Evolutionary conservation across 2,113 vertebrate species (phyloP), one percentile per base, ranked within the genome.

Genomic region (Pseudopodoces humilis): DNA sequence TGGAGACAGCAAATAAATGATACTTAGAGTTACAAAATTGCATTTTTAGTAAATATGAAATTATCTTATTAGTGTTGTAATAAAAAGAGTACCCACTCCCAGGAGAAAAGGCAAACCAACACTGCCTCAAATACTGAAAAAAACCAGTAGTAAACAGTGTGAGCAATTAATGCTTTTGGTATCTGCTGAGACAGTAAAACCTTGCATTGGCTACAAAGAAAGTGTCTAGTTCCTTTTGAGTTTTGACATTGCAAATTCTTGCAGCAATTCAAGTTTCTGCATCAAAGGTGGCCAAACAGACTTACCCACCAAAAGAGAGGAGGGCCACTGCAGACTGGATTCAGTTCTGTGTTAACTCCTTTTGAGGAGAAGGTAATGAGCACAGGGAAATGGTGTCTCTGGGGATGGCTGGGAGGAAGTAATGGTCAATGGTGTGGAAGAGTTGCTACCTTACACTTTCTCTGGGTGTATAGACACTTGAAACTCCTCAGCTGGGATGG

Each of bases 51-150:
- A 96, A 97, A 96, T 64, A 86, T 76, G 39, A 93, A 85, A 64
- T 96, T 95, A 83, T 95, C 76, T 92, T 94, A 90, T 86, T 97
- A 91, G 77, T 75, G 77, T 97, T 94, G 88, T 86, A 93, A 94
- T 91, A 65, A 94, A 94, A 96, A 96, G 43, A 67, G 47, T 92
- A 68, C 69, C 70, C 76, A 63, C n/a, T 96, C 69, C 46, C 49
- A 31, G 64, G 90, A 92, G 72, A 79, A 96, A 96, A 91, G 52
- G 39, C 72, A 96, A 97, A 88, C 47, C 74, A 91, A 63, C 55
- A 33, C 60, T 85, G 92, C 58, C 80, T 95, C 76, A 90, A 94
- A 97, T 80, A 56, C 59, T 97, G 96, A 94, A 75, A 84, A 94
- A 97, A 92, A 30, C 7, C 41, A 96, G 62, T 53, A 82, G 39